These are phyloP conservation scores for Aspiorhynchus laticeps DNA, from an alignment of 2,113 vertebrate species.

Conservation along the genomic window DNA sequence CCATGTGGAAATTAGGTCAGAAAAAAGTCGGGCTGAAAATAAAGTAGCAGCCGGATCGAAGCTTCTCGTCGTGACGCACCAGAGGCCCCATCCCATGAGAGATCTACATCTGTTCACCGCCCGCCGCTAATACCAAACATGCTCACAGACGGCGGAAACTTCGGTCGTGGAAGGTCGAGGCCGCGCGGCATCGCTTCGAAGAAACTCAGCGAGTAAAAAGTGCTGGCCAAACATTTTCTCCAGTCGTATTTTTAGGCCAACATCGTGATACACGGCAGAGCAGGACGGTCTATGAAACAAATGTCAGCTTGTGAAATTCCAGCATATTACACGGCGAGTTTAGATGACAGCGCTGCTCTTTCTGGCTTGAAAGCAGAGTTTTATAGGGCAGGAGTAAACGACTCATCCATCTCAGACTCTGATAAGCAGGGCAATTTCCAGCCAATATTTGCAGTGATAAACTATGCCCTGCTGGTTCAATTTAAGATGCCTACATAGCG, in stretches of 20 bases:
- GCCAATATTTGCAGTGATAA: constrained; percentile 66
- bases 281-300: constrained; percentile 47
- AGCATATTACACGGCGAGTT: constrained; percentile 55
- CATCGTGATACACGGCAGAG: constrained; percentile 48
- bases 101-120: constrained; percentile 71
- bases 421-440: constrained; percentile 64
- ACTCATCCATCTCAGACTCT: constrained; percentile 58
- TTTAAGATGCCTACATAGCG: constrained; percentile 36
- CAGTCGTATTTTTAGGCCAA: constrained; percentile 40
- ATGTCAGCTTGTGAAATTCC: constrained; percentile 48
- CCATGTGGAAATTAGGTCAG: constrained; percentile 69
- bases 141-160: neutral
- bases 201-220: constrained; percentile 55
- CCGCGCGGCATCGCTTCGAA: neutral
- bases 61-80: constrained; percentile 58
- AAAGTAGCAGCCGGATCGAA: constrained; percentile 67
- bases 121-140: constrained; percentile 9
- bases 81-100: constrained; percentile 67
- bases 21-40: constrained; percentile 65
- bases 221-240: constrained; percentile 63
- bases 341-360: constrained; percentile 33
- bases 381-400: constrained; percentile 56
- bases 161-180: constrained; percentile 26
- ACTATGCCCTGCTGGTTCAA: constrained; percentile 56
- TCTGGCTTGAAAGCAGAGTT: constrained; percentile 31